Evolutionary conservation across 2,113 vertebrate genomes (phyloP).

Genomic region (Arizona elegans): DNA sequence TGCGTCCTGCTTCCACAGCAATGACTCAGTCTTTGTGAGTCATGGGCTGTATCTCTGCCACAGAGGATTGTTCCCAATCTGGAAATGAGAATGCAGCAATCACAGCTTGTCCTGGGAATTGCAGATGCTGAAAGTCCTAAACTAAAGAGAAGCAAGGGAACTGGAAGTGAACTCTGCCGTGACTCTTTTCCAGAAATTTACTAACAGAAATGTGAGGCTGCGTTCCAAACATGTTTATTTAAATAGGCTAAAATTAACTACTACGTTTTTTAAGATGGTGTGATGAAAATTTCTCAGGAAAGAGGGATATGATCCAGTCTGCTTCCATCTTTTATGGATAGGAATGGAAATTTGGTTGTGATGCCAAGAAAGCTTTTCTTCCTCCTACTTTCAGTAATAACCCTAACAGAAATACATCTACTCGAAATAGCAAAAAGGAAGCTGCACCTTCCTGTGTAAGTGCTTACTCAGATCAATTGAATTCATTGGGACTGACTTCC

Average conservation of each 20-base stretch:
- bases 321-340: neutral
- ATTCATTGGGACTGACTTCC: neutral
- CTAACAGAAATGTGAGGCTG: neutral
- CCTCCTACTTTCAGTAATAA: neutral
- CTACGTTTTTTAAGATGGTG: neutral
- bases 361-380: neutral
- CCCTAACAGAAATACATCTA: neutral
- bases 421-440: neutral
- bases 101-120: constrained; percentile 49
- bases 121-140: constrained; percentile 32
- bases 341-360: neutral
- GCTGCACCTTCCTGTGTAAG: neutral
- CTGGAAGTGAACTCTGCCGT: neutral
- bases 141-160: neutral
- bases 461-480: neutral
- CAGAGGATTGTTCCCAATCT: constrained; percentile 54
- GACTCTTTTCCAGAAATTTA: neutral
- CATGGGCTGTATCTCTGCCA: constrained; percentile 49
- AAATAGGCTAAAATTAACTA: constrained; percentile 2
- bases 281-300: constrained; percentile 2
- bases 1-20: constrained; percentile 46
- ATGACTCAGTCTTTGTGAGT: constrained; percentile 65
- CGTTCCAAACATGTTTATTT: neutral
- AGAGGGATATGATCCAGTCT: neutral
- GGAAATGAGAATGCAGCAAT: constrained; percentile 59